Conservation (phyloP, 2,113 vertebrate genomes). For the Terrapene triunguis region DNA sequence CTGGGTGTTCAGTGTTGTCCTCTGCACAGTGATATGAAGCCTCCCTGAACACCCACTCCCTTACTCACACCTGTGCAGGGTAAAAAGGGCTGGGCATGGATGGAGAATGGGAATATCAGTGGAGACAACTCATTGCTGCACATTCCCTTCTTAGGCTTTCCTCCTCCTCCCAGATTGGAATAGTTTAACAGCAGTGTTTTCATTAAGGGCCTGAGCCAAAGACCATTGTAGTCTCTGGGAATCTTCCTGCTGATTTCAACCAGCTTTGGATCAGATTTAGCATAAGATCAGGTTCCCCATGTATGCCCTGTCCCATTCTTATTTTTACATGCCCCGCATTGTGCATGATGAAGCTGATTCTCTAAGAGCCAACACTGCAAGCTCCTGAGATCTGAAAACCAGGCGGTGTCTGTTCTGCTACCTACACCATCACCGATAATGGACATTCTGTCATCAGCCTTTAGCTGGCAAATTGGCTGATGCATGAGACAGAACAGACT, state of each 20-base stretch:
- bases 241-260: neutral
- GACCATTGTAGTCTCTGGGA: neutral
- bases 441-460: neutral
- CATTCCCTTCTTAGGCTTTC: neutral
- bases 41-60: accelerated
- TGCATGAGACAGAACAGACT: neutral
- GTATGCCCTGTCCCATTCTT: neutral
- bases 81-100: neutral
- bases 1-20: neutral
- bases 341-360: accelerated
- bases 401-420: neutral
- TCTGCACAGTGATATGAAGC: neutral
- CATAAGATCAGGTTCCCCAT: neutral
- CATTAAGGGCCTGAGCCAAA: neutral
- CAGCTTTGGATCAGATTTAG: neutral
- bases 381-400: neutral
- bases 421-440: accelerated
- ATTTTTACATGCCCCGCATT: neutral
- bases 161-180: neutral
- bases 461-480: neutral
- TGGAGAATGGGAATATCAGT: neutral
- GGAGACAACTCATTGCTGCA: neutral
- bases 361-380: neutral
- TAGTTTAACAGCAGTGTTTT: neutral
- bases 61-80: neutral